Conservation (phyloP, 2,113 vertebrate species). For the Sinocyclocheilus maitianheensis region DNA sequence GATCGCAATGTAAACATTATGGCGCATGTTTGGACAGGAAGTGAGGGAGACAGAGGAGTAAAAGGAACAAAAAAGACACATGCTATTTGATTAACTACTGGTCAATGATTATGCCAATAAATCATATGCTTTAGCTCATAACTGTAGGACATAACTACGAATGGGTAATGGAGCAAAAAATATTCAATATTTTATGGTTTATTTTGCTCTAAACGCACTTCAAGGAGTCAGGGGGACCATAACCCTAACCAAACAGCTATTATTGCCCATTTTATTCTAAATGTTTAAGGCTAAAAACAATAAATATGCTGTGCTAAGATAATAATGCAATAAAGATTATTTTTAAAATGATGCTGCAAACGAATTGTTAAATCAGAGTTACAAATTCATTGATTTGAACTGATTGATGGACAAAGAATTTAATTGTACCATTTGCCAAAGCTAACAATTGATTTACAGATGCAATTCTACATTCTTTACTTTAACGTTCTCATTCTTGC, state of each 20-base stretch:
- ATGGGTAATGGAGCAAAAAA: not conserved
- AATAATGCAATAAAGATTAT: not conserved
- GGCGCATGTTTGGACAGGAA: not conserved
- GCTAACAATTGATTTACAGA: not conserved
- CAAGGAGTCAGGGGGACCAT: not conserved
- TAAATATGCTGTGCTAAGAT: not conserved
- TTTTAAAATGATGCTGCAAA: not conserved
- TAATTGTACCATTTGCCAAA: not conserved
- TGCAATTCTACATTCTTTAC: not conserved
- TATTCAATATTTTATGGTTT: not conserved
- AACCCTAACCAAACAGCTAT: not conserved
- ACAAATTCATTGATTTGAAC: not conserved
- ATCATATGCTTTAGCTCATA: constrained; percentile 5
- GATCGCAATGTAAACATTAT: not conserved
- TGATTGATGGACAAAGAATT: not conserved
- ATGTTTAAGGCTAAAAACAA: not conserved
- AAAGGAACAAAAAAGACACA: not conserved
- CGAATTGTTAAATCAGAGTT: not conserved
- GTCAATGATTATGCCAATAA: not conserved
- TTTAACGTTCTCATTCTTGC: not conserved
- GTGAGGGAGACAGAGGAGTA: constrained; percentile 6
- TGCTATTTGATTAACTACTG: not conserved
- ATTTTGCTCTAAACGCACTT: not conserved
- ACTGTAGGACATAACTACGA: not conserved
- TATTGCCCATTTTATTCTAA: not conserved